Conservation (phyloP, 2,113 vertebrate species). For the Boleophthalmus pectinirostris region DNA sequence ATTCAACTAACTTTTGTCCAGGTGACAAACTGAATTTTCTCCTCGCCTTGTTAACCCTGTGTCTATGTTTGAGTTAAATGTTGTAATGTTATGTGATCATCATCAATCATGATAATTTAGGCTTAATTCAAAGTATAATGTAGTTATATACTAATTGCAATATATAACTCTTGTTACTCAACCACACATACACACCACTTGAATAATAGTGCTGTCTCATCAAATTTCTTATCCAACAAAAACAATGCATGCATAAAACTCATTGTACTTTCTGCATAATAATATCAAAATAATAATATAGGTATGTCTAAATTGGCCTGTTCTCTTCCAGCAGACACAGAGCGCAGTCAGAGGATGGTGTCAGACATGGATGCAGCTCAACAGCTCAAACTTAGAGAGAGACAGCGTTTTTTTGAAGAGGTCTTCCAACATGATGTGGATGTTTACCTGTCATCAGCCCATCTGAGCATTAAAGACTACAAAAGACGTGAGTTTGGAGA, state of each 20-base stretch:
- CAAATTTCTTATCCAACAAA: background rate
- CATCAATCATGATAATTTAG: background rate
- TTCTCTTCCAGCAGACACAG: constrained; percentile 65
- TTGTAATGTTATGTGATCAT: too few relatives aligned
- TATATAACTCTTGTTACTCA: constrained; percentile 26
- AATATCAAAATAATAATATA: too few relatives aligned
- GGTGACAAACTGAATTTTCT: too few relatives aligned
- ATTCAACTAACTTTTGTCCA: too few relatives aligned
- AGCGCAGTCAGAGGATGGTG: constrained; percentile 68
- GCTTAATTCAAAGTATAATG: background rate
- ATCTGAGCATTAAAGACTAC: constrained; percentile 87
- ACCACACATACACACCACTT: background rate
- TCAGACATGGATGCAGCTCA: constrained; percentile 78
- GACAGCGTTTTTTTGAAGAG: constrained; percentile 95
- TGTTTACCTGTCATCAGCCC: constrained; percentile 88
- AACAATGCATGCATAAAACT: background rate
- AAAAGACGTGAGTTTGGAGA: constrained; percentile 83
- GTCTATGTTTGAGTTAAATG: too few relatives aligned
- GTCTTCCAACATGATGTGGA: constrained; percentile 94
- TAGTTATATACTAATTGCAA: too few relatives aligned
- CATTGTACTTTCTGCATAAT: too few relatives aligned
- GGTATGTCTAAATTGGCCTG: background rate
- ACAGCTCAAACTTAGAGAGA: constrained; percentile 86
- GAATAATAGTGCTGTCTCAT: background rate
- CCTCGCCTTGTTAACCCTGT: too few relatives aligned